Base-by-base conservation (phyloP, 2,888 invertebrate species). In the Pheosia tremula region DNA sequence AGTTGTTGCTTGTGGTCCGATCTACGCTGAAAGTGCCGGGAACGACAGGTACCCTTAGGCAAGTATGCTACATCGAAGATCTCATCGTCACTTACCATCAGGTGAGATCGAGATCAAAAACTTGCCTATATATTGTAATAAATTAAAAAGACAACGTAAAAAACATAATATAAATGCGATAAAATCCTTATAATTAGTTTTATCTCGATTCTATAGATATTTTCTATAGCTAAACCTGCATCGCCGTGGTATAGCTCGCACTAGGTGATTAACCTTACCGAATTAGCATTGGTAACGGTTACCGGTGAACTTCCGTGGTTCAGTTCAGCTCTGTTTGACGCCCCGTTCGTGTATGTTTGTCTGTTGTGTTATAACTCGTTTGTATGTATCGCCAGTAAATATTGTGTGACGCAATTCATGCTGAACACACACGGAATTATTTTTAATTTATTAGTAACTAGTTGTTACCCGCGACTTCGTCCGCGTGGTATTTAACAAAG, bases 291-390 rank as follows among this genome's bases (percentile, higher is more conserved):
- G 62, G 66, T 71, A 74, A 78, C 74, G 70, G 71, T 61, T 69
- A 72, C 61, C 63, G 37, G 70, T 75, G 77, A 71, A 83, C 85
- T 83, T 86, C 86, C 86, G 83, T 67, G 66, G 61, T 63, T 64
- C 63, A 79, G 86, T 88, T 89, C 81, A 68, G 86, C 82, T 89
- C 88, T 88, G 89, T 83, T 90, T 87, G 82, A 80, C 80, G 81
- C 61, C 38, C 57, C 61, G 78, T 68, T 71, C 76, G 71, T 78
- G 72, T 69, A 70, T 77, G 67, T 69, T 67, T 71, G 69, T 63
- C 59, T 67, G 64, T 74, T 78, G 68, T 59, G 69, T 66, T 66
- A 67, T 68, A 73, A 72, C 78, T 71, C 64, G 71, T 66, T 75
- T 71, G 61, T 64, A 63, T 59, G 67, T 69, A 75, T 75, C 64